phyloP scores from a whole-genome alignment of 2,888 invertebrate genomes.

The Allophyes oxyacanthae region DNA sequence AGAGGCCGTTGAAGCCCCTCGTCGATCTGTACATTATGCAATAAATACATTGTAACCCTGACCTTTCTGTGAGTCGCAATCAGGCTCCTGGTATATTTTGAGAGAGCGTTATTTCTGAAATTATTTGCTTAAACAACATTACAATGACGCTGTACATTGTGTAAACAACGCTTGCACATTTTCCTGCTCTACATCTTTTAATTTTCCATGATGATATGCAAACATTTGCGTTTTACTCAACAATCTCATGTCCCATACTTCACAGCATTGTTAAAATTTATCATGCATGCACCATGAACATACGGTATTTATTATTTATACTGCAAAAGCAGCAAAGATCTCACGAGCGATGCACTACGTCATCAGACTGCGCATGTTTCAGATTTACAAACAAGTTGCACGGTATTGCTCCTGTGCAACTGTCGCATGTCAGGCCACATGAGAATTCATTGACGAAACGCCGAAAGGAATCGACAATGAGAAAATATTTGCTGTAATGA shows the following conservation, averaged over 20 bases:
- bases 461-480: slow-evolving; percentile 62
- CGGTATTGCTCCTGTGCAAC: slow-evolving; percentile 44
- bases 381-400: slow-evolving; percentile 60
- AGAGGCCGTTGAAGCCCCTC: slow-evolving; percentile 59
- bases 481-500: slow-evolving; percentile 62
- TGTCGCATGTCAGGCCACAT: slow-evolving; percentile 26
- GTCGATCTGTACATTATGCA: slow-evolving; percentile 63
- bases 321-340: slow-evolving; percentile 47
- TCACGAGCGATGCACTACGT: slow-evolving; percentile 47
- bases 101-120: slow-evolving; percentile 21
- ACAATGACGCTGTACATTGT: slow-evolving; percentile 4
- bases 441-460: slow-evolving; percentile 65
- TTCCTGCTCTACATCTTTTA: slow-evolving; percentile 16
- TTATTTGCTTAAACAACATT: slow-evolving; percentile 13
- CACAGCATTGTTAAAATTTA: slow-evolving; percentile 44
- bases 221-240: slow-evolving; percentile 30
- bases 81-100: slow-evolving; percentile 30
- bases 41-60: slow-evolving; percentile 57
- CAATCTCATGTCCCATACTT: slow-evolving; percentile 22
- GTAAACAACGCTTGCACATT: slow-evolving; percentile 11
- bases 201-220: slow-evolving; percentile 28
- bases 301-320: slow-evolving; percentile 46
- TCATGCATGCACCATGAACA: slow-evolving; percentile 35
- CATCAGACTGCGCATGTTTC: slow-evolving; percentile 51
- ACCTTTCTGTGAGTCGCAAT: slow-evolving; percentile 56